These are phyloP conservation scores for Galemys pyrenaicus DNA, from an alignment of 2,113 vertebrate species.

Conservation along the genomic window DNA sequence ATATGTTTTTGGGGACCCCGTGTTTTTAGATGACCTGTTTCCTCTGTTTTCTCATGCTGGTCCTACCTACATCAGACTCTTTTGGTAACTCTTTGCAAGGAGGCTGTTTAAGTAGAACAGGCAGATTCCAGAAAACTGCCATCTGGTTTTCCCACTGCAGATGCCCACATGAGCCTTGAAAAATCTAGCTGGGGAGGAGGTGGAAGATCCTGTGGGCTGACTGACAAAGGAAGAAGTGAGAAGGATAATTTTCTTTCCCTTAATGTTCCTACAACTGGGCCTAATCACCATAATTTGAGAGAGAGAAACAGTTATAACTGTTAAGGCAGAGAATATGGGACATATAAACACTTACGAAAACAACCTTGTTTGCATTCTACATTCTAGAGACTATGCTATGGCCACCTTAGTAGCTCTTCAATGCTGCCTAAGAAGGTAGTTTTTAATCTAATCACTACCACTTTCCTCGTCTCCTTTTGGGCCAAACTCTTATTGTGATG, in stretches of 20 bases:
- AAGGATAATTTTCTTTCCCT: not conserved
- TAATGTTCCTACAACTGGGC: not conserved
- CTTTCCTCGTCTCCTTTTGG: not conserved
- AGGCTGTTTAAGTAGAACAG: constrained; percentile 60
- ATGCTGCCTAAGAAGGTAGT: not conserved
- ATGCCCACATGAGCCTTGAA: constrained; percentile 75
- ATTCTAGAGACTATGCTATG: not conserved
- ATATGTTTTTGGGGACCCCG: not conserved
- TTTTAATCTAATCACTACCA: not conserved
- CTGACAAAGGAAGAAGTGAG: constrained; percentile 56
- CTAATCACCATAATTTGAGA: not conserved
- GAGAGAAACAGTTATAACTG: not conserved
- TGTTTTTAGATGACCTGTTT: not conserved
- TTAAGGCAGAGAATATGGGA: not conserved
- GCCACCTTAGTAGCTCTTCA: not conserved
- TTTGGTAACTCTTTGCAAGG: constrained; percentile 45
- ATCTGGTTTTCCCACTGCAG: constrained; percentile 69
- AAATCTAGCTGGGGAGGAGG: constrained; percentile 69
- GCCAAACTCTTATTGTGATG: not conserved
- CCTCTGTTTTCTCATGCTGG: not conserved
- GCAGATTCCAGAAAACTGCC: constrained; percentile 67
- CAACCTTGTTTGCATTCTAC: not conserved
- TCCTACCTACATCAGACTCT: constrained; percentile 18
- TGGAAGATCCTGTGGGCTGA: constrained; percentile 70
- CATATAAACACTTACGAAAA: constrained; percentile 11